A percentile compares a stretch with the other conserved stretches of the same genome.
These are phyloP conservation scores for Silurus asotus DNA, from an alignment of 2,113 vertebrate genomes.

Conservation along the genomic window DNA sequence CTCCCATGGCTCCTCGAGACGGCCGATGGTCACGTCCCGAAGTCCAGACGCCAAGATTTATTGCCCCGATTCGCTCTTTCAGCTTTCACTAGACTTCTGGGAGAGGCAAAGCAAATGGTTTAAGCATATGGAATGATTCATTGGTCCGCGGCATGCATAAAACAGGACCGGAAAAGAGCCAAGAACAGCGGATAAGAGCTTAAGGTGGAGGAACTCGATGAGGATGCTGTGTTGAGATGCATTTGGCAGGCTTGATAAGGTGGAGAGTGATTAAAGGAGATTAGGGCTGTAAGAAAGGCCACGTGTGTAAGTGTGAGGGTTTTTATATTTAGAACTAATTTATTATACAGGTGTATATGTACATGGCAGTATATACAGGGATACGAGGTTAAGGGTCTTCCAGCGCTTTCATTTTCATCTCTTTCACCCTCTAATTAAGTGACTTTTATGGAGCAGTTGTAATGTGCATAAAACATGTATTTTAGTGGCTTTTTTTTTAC, in stretches of 20 bases:
- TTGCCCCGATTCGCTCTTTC: conserved; percentile 48
- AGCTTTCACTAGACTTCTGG: conserved; percentile 57
- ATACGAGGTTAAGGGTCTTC: not conserved
- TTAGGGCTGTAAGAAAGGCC: conserved; percentile 13
- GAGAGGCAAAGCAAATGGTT: conserved; percentile 55
- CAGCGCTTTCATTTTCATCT: not conserved
- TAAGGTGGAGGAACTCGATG: not conserved
- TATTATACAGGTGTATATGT: not conserved
- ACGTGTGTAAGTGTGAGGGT: not conserved
- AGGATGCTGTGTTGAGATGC: conserved; percentile 13
- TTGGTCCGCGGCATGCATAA: conserved; percentile 50
- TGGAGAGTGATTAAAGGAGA: not conserved
- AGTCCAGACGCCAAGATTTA: conserved; percentile 53
- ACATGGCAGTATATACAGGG: not conserved
- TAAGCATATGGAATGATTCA: conserved; percentile 62
- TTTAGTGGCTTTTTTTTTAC: conserved; percentile 8
- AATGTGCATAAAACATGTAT: conserved; percentile 42
- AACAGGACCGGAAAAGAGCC: conserved; percentile 42
- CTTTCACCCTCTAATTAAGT: conserved; percentile 34
- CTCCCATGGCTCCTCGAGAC: conserved; percentile 44
- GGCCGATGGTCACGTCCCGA: conserved; percentile 46
- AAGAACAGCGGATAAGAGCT: conserved; percentile 29
- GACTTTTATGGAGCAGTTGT: conserved; percentile 38
- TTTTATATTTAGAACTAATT: not conserved
- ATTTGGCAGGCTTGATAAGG: conserved; percentile 11